Conservation (phyloP, 2,113 vertebrate species). For the Trochalopteron elliotii region DNA sequence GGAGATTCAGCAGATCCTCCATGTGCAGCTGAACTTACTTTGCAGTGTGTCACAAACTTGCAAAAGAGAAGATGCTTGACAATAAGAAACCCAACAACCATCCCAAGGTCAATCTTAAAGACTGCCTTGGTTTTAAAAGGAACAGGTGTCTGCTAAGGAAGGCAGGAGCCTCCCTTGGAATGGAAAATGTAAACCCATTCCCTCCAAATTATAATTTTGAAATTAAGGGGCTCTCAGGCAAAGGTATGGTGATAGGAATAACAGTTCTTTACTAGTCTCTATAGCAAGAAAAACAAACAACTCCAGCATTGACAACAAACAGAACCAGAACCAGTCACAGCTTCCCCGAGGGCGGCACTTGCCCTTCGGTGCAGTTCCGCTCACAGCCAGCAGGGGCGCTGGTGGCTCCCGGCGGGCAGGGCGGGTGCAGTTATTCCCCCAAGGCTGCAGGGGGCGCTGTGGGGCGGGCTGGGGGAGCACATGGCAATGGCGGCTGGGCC, state of each 20-base stretch:
- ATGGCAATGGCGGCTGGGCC: accelerated
- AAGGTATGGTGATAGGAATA: background rate
- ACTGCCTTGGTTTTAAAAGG: background rate
- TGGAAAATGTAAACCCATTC: background rate
- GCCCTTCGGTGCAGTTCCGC: background rate
- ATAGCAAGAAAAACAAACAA: no score
- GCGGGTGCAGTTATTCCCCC: accelerated
- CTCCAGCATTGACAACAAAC: background rate
- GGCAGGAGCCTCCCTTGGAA: background rate
- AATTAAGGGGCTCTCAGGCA: background rate
- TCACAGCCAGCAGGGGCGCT: background rate
- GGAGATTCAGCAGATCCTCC: background rate
- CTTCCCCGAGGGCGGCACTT: no score
- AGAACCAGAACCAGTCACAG: no score
- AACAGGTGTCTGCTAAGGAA: no score
- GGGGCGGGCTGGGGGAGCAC: background rate
- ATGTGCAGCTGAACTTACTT: background rate
- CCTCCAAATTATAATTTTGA: background rate
- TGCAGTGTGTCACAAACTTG: background rate
- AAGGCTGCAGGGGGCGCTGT: background rate
- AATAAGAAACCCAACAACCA: background rate
- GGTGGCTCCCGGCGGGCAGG: background rate
- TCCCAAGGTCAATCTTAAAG: background rate
- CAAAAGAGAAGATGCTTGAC: background rate
- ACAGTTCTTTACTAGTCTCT: accelerated